Evolutionary conservation across 2,888 invertebrate species (phyloP), one percentile per base, ranked within the genome.

Genomic region (Mythimna ferrago): DNA sequence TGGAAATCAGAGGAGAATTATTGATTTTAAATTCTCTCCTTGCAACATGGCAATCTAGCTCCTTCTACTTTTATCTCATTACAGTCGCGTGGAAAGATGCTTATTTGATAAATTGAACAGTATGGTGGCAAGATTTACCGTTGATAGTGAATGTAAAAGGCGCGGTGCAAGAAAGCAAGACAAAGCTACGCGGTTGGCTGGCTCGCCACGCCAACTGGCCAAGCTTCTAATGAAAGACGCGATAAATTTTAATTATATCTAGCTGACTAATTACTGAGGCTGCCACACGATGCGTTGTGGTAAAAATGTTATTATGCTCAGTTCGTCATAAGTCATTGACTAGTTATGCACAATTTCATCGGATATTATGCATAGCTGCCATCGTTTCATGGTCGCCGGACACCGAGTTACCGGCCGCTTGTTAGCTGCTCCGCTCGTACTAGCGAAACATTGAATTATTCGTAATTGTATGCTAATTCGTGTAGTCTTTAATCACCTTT

Each of bases 221-320:
- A 90, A 87, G 88, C 91, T 92, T 90, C 90, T 92, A 93, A 93
- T 93, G 90, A 91, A 93, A 93, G 92, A 93, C 84, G 91, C 91
- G 93, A 93, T 94, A 93, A 92, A 92, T 90, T 92, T 92, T 94
- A 94, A 94, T 94, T 94, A 92, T 89, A 89, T 87, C 88, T 89
- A 89, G 87, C 89, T 91, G 89, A 89, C 88, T 92, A 93, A 92
- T 92, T 92, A 92, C 87, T 70, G 76, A 75, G 82, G 76, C 86
- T 81, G 82, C 85, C 81, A 79, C 76, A 76, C 79, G 76, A 66
- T 80, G 82, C 81, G 82, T 84, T 81, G 81, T 80, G 84, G 87
- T 87, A 86, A 84, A 87, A 89, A 86, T 89, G 80, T 87, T 87
- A 89, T 89, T 91, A 90, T 80, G 76, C 81, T 66, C 78, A 85